Evolutionary conservation across 1,140 invertebrate species (phyloP).

Genomic region (Pseudachorutes palmiensis): DNA sequence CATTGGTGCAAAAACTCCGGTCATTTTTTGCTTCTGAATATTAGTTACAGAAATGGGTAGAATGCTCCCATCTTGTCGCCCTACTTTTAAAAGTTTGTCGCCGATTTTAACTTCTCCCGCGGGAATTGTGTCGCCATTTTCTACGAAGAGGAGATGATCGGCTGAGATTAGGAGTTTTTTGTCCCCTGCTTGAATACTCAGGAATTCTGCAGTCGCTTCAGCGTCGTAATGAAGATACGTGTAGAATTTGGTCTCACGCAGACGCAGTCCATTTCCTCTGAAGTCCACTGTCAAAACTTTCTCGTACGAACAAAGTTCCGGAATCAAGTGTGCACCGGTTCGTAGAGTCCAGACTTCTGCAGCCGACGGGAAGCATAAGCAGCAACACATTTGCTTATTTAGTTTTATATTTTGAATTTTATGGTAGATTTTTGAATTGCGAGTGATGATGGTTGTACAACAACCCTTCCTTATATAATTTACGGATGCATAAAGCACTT

Average conservation of each 20-base stretch:
- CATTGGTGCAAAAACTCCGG: constrained; percentile 1
- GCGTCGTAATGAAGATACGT: not conserved
- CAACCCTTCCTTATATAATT: too few species aligned
- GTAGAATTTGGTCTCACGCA: constrained; percentile 2
- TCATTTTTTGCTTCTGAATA: not conserved
- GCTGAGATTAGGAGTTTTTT: not conserved
- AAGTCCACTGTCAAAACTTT: not conserved
- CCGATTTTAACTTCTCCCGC: not conserved
- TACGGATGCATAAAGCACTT: too few species aligned
- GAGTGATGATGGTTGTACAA: too few species aligned
- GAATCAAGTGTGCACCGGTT: not conserved
- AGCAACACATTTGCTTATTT: not conserved
- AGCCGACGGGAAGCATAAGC: not conserved
- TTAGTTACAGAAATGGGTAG: not conserved
- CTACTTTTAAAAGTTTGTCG: not conserved
- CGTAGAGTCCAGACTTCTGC: not conserved
- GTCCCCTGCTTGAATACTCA: not conserved
- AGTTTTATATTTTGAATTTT: not conserved
- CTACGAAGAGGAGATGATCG: not conserved
- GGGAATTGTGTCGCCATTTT: not conserved
- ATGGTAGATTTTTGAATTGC: too few species aligned
- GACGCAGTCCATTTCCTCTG: not conserved
- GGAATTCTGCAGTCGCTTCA: not conserved
- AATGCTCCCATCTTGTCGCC: not conserved
- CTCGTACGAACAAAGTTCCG: not conserved